Base-by-base conservation (phyloP, 2,113 vertebrate species). In the Melanostigma gelatinosum region DNA sequence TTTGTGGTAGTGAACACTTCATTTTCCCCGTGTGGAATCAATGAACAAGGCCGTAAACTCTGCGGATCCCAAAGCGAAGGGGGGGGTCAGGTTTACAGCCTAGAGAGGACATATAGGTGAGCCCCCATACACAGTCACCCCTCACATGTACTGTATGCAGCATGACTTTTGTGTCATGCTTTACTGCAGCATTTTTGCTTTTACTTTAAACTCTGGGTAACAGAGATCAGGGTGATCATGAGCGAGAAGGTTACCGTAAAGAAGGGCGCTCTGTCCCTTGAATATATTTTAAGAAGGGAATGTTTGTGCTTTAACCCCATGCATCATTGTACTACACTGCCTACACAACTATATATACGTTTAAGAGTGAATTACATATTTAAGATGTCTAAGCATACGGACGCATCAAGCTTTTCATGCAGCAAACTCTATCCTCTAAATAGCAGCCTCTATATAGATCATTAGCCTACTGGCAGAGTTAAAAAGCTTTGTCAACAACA, bases 401-500 rank as follows among this genome's bases (percentile, higher is more conserved):
- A 68, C 42, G 29, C 40, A 58, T n/a, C 36, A 46, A 72, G 18
- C 12, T 72, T 65, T 34, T 32, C 24, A 42, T 70, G 40, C 81
- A 84, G 78, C 72, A 84, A 55, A 66, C 16, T 72, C 52, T 54
- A 12, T 68, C n/a, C 22, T 44, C 52, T 67, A n/a, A 16, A 77
- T 34, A 27, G 42, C 60, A 75, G 32, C 22, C n/a, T 64, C 5
- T 71, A 6, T n/a, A n/a, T 4, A 66, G 48, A 50, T 46, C 42
- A 29, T 80, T 76, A 24, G 24, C 24, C 24, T 24, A 27, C 38
- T 46, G 65, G 50, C 64, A 63, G 48, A 81, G 68, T 78, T 83
- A 69, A 81, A 90, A 77, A 79, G 87, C 88, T 88, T 81, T 86
- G 87, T 88, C 85, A 92, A 91, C 86, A 87, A 36, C 83, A 52